Base-by-base conservation (phyloP, 2,797 vertebrate species). In the Ataeniobius toweri region DNA sequence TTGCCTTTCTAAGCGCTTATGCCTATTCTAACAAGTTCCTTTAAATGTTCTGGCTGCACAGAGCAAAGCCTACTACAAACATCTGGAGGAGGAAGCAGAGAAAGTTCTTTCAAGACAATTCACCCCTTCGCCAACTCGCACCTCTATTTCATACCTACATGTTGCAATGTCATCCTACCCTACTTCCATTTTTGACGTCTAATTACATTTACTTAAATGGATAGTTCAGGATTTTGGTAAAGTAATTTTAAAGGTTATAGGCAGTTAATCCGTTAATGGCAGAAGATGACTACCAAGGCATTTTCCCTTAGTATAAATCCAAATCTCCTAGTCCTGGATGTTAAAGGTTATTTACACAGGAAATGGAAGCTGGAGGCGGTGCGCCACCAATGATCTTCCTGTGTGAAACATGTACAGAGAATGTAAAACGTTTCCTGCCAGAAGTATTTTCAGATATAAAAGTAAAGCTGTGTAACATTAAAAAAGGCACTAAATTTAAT, bases 21-120 rank as follows among this genome's bases (percentile, higher is more conserved):
- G 88, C 81, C 90, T 86, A 80, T 87, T 81, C 85, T 67, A 26
- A 78, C 79, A 63, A 86, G 81, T 82, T 88, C 80, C 71, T 85
- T 73, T 87, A 81, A 46, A 61, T 74, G 84, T 75, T 87, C 83
- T 61, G 77, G 68, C 83, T 78, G 71, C 48, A 50, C 12, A 65
- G 70, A 81, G 84, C 79, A 28, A 68, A 75, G 28, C 67, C 36
- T 46, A 44, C 67, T 46, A 79, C n/a, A 80, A 86, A 88, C 81
- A 82, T 84, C 80, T 89, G 83, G 74, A 83, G 88, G 71, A 85
- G 83, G 80, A 85, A 4, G 65, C 73, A 58, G n/a, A 58, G 44
- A 78, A 65, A 76, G 44, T 41, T 70, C 70, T 46, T 31, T 5
- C 2, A 0, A 44, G 41, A 13, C 67, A 69, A n/a, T 69, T 69